Conservation (phyloP, 2,797 vertebrate genomes). For the Bryconaethiops microstoma region DNA sequence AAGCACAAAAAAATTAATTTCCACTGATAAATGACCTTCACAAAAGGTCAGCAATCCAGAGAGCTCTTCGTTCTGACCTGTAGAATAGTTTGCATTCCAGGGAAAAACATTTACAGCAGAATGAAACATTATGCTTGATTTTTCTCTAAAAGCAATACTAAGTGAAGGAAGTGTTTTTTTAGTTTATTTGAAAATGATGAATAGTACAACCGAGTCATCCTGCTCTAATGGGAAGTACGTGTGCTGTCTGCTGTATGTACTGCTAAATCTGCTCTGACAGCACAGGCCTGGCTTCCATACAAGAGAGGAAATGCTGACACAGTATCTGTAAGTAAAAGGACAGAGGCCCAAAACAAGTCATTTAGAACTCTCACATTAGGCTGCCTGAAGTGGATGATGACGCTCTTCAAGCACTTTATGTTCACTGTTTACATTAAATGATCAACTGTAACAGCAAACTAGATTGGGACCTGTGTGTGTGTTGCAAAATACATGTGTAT, state of each 20-base stretch:
- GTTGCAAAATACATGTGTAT: no score
- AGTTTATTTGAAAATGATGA: conserved; percentile 3
- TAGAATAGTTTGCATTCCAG: background rate
- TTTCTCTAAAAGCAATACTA: background rate
- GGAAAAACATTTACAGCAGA: background rate
- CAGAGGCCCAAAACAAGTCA: no score
- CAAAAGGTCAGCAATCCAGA: background rate
- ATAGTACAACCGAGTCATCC: background rate
- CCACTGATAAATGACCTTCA: background rate
- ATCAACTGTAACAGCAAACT: background rate
- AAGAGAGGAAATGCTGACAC: background rate
- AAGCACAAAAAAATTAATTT: background rate
- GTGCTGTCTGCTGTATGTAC: conserved; percentile 4
- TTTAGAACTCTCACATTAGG: background rate
- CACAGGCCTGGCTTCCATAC: background rate
- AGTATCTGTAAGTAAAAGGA: background rate
- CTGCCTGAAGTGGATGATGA: background rate
- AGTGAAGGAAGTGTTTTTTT: background rate
- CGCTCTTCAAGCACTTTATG: background rate
- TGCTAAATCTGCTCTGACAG: conserved; percentile 22
- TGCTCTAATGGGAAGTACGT: background rate
- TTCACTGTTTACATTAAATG: background rate
- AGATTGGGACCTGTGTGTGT: no score
- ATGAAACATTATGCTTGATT: background rate
- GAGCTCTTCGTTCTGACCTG: background rate